Evolutionary conservation across 2,888 invertebrate species (phyloP).

Genomic region (Dryomyza anilis): DNA sequence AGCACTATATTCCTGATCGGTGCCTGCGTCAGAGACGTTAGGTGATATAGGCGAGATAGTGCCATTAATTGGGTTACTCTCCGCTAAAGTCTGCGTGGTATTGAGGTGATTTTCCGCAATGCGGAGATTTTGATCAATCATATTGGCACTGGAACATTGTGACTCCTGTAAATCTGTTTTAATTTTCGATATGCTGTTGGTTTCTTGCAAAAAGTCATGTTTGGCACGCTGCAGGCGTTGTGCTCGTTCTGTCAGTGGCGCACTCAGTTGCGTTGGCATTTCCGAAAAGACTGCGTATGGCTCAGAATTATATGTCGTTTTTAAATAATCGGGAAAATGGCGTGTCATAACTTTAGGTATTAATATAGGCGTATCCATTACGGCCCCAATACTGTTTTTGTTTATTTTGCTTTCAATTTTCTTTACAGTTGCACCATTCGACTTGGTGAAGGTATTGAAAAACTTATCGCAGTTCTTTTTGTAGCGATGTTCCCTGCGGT

Average conservation of each 20-base stretch:
- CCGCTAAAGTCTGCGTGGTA: background rate
- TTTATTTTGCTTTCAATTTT: slow-evolving; percentile 54
- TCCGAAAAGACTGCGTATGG: background rate
- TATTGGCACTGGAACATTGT: background rate
- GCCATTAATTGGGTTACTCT: background rate
- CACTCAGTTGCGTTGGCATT: slow-evolving; percentile 26
- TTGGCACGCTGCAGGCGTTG: slow-evolving; percentile 71
- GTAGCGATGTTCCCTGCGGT: slow-evolving; percentile 49
- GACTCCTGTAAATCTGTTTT: too few species aligned
- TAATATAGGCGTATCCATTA: slow-evolving; percentile 2
- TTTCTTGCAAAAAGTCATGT: background rate
- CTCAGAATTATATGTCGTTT: background rate
- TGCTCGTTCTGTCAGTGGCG: slow-evolving; percentile 62
- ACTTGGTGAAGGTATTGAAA: slow-evolving; percentile 38
- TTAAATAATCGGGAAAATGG: too few species aligned
- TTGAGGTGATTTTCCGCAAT: background rate
- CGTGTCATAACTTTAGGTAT: slow-evolving; percentile 46
- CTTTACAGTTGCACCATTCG: slow-evolving; percentile 43
- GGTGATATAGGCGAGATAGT: too few species aligned
- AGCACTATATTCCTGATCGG: slow-evolving; percentile 60
- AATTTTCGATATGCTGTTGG: background rate
- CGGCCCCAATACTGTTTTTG: slow-evolving; percentile 50
- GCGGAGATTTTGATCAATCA: background rate
- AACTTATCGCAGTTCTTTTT: slow-evolving; percentile 53
- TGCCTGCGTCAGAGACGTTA: slow-evolving; percentile 50